phyloP scores from a whole-genome alignment of 2,888 invertebrate genomes.

The Cyclophora albipunctata region DNA sequence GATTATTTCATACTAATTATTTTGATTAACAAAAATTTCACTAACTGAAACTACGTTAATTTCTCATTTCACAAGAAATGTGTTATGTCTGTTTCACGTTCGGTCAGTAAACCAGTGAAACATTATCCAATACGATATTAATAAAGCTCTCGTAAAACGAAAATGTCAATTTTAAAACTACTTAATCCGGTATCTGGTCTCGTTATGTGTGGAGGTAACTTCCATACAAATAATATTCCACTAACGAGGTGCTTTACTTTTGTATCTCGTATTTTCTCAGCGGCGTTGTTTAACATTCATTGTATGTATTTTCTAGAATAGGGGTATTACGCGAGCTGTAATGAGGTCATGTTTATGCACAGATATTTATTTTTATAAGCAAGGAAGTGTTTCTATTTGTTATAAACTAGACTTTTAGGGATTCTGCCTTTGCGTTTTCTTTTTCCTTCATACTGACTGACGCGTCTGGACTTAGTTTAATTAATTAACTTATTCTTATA shows the following conservation, averaged over 20 bases:
- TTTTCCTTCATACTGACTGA: no score
- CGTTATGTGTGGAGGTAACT: constrained; percentile 9
- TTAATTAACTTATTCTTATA: no score
- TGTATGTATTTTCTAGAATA: constrained; percentile 1
- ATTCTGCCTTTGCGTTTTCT: no score
- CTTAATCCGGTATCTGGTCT: constrained; percentile 5
- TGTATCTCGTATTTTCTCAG: constrained; percentile 12
- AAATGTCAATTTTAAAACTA: constrained; percentile 1
- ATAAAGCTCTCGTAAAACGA: no score
- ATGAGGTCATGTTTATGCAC: constrained; percentile 8
- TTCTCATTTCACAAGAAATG: no score
- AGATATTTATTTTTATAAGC: constrained; percentile 5
- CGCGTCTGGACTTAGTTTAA: no score
- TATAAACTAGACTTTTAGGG: neutral
- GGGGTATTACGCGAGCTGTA: constrained; percentile 2
- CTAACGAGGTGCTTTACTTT: constrained; percentile 23
- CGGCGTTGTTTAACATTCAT: constrained; percentile 3
- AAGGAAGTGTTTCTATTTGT: neutral
- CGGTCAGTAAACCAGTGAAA: no score
- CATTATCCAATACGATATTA: no score
- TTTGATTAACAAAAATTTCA: no score
- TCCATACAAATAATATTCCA: constrained; percentile 17
- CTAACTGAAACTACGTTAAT: no score
- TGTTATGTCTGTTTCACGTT: no score
- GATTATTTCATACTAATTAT: no score